Base-by-base conservation (phyloP, 2,888 invertebrate species). In the Nomada fabriciana region DNA sequence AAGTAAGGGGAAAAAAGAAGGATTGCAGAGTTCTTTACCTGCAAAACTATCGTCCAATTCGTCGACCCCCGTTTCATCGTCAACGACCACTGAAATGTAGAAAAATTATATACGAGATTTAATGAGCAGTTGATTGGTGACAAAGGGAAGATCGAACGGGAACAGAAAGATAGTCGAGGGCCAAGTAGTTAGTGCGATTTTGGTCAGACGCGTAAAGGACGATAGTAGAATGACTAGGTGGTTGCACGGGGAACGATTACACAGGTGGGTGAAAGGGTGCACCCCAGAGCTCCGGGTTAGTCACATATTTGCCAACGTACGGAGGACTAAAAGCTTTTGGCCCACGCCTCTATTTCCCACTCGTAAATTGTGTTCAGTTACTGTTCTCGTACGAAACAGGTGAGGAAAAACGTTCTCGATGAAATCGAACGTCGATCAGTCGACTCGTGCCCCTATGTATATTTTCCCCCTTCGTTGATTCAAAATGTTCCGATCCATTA, bases 271-370 rank as follows among this genome's bases (percentile, higher is more conserved):
- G 88, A 86, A 89, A 90, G 84, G 73, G 78, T 76, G 64, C 79
- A 79, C 84, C 83, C 87, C 82, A 78, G 82, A 86, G 88, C 89
- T 87, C 85, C 85, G 86, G 89, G 89, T 90, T 90, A 90, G 88
- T 91, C 90, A 90, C 91, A 91, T 91, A 91, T 90, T 92, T 92
- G 90, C 91, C 82, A 87, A 91, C 88, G 84, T 88, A 86, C 87
- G 86, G 86, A 89, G 86, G 89, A 89, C 89, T 89, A 90, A 92
- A 91, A 91, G 91, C 90, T 92, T 92, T 91, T 91, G 86, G 86
- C 87, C 85, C 80, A 87, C 80, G 84, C 82, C 86, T 89, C 89
- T 86, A 89, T 91, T 92, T 91, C 88, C 89, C 84, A 87, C 86
- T 86, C 86, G 87, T 86, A 90, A 91, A 91, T 90, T 89, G 86